phyloP scores from a whole-genome alignment of 2,888 invertebrate genomes.

The Ferrisia virgata region DNA sequence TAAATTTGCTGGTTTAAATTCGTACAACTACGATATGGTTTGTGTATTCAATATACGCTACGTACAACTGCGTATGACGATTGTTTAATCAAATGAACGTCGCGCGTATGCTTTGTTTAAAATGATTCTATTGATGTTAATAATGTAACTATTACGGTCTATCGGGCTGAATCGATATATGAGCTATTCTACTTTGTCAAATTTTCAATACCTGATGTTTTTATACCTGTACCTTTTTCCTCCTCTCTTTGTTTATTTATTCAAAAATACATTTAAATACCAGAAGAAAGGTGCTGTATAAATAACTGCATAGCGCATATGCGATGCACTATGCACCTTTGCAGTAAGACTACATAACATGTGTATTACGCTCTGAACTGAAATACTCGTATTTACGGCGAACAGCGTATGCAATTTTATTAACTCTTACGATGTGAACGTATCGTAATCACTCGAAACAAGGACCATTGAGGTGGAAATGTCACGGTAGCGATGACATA shows the following conservation, averaged over 20 bases:
- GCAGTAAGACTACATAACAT: background rate
- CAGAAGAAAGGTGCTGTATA: no score
- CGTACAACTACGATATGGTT: background rate
- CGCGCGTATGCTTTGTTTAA: constrained; percentile 6
- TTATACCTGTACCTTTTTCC: background rate
- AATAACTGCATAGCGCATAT: no score
- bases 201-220: constrained; percentile 1
- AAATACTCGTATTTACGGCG: background rate
- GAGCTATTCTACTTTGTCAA: background rate
- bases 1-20: background rate
- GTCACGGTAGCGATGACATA: background rate
- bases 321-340: no score
- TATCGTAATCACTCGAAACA: background rate
- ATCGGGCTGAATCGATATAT: background rate
- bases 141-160: background rate
- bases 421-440: background rate
- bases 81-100: constrained; percentile 13
- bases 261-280: background rate
- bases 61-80: no score
- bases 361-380: no score
- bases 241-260: background rate
- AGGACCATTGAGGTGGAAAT: background rate
- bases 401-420: background rate
- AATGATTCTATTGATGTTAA: background rate
- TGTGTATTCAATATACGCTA: background rate